These are phyloP conservation scores for Nephrotoma guestfalica DNA, from an alignment of 2,888 invertebrate species.

Conservation along the genomic window DNA sequence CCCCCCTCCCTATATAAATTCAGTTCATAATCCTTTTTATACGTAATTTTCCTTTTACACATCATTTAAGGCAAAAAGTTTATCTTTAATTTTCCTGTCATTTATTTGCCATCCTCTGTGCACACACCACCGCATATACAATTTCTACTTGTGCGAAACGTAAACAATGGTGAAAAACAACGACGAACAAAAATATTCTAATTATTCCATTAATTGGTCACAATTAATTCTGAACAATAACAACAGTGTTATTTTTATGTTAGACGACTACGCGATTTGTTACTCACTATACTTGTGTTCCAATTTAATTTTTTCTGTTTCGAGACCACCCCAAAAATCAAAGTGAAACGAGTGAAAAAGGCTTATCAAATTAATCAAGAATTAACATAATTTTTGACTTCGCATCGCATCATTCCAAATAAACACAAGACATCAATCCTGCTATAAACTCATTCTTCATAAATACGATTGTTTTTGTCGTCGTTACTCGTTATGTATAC, in stretches of 20 bases:
- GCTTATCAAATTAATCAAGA: background rate
- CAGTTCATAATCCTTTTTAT: background rate
- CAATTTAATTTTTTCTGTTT: background rate
- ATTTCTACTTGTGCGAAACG: background rate
- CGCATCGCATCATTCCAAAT: background rate
- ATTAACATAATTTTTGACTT: background rate
- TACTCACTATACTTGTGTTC: background rate
- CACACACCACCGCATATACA: background rate
- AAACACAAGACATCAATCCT: background rate
- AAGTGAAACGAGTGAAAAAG: background rate
- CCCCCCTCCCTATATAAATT: no score
- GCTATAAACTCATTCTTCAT: background rate
- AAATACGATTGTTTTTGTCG: background rate
- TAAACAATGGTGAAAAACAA: background rate
- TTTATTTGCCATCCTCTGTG: background rate
- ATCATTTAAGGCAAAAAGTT: background rate
- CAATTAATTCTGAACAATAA: background rate
- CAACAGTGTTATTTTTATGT: background rate
- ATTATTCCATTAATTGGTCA: background rate
- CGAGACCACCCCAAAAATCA: background rate
- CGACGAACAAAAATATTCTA: background rate
- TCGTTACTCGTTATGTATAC: background rate
- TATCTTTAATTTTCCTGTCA: background rate
- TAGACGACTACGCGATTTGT: background rate
- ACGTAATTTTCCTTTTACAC: background rate